Conservation (phyloP, 2,797 vertebrate species). For the Mareca penelope region DNA sequence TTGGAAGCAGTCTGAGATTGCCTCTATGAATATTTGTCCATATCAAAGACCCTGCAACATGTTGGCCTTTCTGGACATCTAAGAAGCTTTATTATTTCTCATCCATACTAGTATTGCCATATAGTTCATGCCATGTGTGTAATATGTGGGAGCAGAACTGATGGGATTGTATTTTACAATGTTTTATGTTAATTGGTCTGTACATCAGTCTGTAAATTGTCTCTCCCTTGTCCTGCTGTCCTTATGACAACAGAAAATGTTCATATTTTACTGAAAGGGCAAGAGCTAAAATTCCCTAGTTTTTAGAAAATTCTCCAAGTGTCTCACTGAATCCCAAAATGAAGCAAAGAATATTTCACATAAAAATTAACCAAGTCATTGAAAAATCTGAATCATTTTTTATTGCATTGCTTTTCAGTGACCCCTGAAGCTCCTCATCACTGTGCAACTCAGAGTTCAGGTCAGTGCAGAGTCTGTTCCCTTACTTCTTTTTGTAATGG, state of each 20-base stretch:
- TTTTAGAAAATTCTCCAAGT: neutral
- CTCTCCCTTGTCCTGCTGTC: neutral
- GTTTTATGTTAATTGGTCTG: neutral
- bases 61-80: neutral
- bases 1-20: neutral
- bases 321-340: neutral
- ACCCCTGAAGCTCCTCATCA: rapidly evolving
- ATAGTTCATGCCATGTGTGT: neutral
- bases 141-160: neutral
- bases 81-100: neutral
- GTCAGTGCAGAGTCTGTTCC: neutral
- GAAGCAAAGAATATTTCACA: neutral
- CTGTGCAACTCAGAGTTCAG: neutral
- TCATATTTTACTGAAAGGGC: neutral
- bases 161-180: neutral
- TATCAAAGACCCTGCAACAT: neutral
- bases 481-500: neutral
- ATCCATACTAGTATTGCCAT: neutral
- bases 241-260: neutral
- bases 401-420: neutral
- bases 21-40: neutral
- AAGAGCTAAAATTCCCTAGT: neutral
- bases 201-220: rapidly evolving
- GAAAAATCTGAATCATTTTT: neutral
- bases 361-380: neutral